phyloP scores from a whole-genome alignment of 1,140 invertebrate species.

The Lasaia peninsularis region DNA sequence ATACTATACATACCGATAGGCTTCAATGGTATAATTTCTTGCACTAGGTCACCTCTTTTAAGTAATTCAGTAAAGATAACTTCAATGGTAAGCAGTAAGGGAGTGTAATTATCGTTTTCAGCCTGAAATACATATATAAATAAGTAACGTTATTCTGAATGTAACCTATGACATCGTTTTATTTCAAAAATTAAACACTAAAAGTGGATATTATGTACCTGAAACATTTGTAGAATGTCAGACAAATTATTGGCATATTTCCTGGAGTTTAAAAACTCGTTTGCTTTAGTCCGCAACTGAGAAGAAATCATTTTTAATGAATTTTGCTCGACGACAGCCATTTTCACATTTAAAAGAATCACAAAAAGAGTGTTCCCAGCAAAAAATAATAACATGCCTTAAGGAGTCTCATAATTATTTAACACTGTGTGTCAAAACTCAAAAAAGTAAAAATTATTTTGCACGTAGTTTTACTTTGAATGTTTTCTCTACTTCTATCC shows the following conservation, averaged over 20 bases:
- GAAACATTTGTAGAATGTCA: conserved; percentile 81
- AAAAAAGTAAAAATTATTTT: too few relatives aligned
- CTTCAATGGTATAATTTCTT: conserved; percentile 78
- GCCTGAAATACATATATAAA: conserved; percentile 60
- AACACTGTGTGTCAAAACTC: too few relatives aligned
- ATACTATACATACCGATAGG: conserved; percentile 61
- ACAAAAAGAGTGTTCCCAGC: too few relatives aligned
- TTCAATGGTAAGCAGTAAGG: conserved; percentile 81
- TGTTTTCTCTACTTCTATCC: too few relatives aligned
- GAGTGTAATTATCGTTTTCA: conserved; percentile 71
- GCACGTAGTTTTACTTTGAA: too few relatives aligned
- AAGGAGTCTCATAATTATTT: too few relatives aligned
- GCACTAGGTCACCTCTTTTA: conserved; percentile 79
- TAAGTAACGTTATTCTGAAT: conserved; percentile 35
- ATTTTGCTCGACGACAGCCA: conserved; percentile 64
- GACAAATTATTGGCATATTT: conserved; percentile 81
- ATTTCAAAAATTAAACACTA: conserved; percentile 18
- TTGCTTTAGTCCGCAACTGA: conserved; percentile 80
- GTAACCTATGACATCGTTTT: conserved; percentile 66
- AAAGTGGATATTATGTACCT: conserved; percentile 56
- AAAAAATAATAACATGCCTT: too few relatives aligned
- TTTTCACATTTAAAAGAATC: conserved; percentile 67
- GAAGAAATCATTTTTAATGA: conserved; percentile 68
- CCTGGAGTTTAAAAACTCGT: conserved; percentile 81
- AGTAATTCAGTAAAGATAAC: conserved; percentile 83